Percentiles rank a stretch among this genome's conserved stretches.
Conservation (phyloP, 2,797 vertebrate genomes). For the Brachymystax lenok region DNA sequence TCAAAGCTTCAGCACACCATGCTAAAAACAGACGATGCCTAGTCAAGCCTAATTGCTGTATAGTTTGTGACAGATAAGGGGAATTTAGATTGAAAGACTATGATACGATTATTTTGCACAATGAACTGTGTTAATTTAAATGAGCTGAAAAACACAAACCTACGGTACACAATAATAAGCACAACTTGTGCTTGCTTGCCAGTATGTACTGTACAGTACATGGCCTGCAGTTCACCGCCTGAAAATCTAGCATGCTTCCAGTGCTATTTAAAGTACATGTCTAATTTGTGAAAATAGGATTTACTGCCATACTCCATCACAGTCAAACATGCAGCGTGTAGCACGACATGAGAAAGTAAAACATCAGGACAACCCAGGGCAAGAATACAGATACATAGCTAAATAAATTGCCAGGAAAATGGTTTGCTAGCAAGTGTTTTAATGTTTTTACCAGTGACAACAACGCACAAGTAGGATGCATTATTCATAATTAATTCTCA, state of each 20-base stretch:
- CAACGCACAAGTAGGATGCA: constrained; percentile 49
- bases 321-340: constrained; percentile 39
- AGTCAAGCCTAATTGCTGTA: too few species aligned
- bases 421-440: constrained; percentile 31
- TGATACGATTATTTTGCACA: not conserved
- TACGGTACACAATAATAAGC: not conserved
- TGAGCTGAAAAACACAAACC: constrained; percentile 2
- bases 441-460: constrained; percentile 45
- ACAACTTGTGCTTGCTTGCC: not conserved
- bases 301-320: constrained; percentile 58
- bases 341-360: constrained; percentile 37
- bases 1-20: not conserved
- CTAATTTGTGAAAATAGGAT: constrained; percentile 58
- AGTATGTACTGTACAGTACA: constrained; percentile 1
- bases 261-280: constrained; percentile 58
- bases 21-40: not conserved
- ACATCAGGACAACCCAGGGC: constrained; percentile 37
- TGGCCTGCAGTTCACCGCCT: constrained; percentile 13
- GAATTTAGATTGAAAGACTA: not conserved
- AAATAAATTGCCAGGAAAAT: constrained; percentile 40
- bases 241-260: constrained; percentile 25
- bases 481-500: constrained; percentile 66
- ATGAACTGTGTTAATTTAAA: not conserved
- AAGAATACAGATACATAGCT: constrained; percentile 37
- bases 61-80: not conserved